Conservation (phyloP, 2,113 vertebrate species). For the Megaceryle torquata region DNA sequence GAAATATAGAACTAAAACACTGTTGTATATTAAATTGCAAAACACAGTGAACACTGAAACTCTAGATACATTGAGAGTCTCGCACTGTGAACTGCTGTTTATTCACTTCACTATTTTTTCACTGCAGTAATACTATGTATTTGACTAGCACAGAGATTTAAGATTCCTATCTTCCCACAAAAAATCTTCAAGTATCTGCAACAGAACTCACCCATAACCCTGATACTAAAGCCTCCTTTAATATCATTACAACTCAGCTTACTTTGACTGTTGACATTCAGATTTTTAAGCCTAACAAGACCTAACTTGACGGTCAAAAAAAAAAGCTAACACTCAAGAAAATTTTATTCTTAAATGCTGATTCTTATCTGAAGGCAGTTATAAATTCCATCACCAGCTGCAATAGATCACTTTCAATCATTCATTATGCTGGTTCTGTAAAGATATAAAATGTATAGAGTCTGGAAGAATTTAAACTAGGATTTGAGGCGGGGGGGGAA, state of each 20-base stretch:
- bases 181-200: background rate
- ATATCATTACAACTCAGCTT: conserved; percentile 24
- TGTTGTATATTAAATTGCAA: conserved; percentile 56
- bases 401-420: background rate
- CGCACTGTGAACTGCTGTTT: conserved; percentile 27
- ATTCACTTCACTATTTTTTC: conserved; percentile 43
- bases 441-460: background rate
- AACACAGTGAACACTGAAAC: conserved; percentile 37
- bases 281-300: conserved; percentile 33
- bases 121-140: conserved; percentile 25
- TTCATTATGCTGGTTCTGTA: background rate
- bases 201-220: conserved; percentile 35
- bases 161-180: conserved; percentile 13
- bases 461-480: conserved; percentile 16
- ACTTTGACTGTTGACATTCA: background rate
- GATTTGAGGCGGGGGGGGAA: background rate
- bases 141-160: conserved; percentile 52
- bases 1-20: conserved; percentile 65
- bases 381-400: background rate
- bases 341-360: background rate
- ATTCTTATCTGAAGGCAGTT: conserved; percentile 16
- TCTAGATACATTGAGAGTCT: conserved; percentile 26
- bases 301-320: background rate
- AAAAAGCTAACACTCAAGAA: background rate
- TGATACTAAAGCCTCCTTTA: conserved; percentile 31